These are phyloP conservation scores for Odontamblyopus lacepedii DNA, from an alignment of 2,797 vertebrate genomes.

Conservation along the genomic window DNA sequence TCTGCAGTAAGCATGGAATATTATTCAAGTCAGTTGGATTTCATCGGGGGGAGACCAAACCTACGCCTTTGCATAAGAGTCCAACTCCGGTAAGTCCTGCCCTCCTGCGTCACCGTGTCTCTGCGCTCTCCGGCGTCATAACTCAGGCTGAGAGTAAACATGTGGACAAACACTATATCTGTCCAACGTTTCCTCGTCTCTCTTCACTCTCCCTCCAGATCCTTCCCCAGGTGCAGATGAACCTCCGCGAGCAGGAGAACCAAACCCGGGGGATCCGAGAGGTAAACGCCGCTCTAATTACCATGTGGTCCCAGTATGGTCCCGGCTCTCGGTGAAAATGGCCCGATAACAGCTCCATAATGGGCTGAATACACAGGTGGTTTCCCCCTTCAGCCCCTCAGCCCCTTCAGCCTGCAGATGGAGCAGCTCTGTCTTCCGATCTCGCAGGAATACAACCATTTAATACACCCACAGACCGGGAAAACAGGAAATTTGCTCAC, in stretches of 20 bases:
- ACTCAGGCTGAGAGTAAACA: constrained; percentile 56
- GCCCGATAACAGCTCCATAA: constrained; percentile 50
- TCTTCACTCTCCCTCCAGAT: not conserved
- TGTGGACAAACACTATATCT: constrained; percentile 42
- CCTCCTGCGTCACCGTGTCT: constrained; percentile 50
- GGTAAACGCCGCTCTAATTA: constrained; percentile 49
- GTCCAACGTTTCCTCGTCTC: constrained; percentile 6
- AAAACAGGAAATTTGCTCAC: constrained; percentile 25
- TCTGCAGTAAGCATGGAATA: no score
- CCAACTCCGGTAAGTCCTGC: not conserved
- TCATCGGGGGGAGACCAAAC: no score
- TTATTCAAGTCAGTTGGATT: no score
- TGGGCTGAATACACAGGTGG: constrained; percentile 59
- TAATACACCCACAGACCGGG: not conserved
- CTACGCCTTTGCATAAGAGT: no score
- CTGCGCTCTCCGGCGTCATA: constrained; percentile 47
- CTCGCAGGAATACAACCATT: constrained; percentile 8
- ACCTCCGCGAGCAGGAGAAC: constrained; percentile 3
- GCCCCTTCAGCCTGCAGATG: constrained; percentile 32
- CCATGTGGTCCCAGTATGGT: constrained; percentile 62
- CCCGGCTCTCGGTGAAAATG: constrained; percentile 38
- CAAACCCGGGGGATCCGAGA: constrained; percentile 1
- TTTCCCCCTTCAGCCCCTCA: constrained; percentile 18
- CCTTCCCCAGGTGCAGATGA: not conserved
- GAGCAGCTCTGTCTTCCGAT: constrained; percentile 50